Evolutionary conservation across 2,797 vertebrate species (phyloP), one percentile per base, ranked within the genome.

Genomic region (Cynodonichthys magdalenae): DNA sequence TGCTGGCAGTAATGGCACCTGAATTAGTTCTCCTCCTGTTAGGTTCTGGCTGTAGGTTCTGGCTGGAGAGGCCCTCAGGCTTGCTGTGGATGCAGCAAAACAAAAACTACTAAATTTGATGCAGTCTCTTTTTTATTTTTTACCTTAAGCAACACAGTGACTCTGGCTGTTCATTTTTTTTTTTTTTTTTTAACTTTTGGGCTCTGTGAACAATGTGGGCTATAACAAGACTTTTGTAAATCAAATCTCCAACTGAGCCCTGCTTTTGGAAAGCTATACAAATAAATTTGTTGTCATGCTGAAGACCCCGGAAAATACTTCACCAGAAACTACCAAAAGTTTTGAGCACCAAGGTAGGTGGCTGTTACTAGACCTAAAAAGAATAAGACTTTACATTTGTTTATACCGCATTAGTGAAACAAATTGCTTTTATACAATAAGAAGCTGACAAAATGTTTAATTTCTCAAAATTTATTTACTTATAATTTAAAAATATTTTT

Each of bases 281-380:
- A 34, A 11, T 4, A 12, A 45, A 15, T 18, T 19, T 46, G 12
- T 19, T 46, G 44, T 47, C 12, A 31, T 6, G 27, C 10, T 19
- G n/a, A 29, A 18, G n/a, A 47, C 17, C 20, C 41, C 17, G 15
- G 20, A 24, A 42, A n/a, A 27, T 34, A 27, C 2, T 8, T 19
- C 42, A 45, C n/a, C 5, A 10, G 42, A 46, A 58, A 28, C 42
- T n/a, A 18, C 55, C 12, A 19, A 3, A 6, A n/a, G n/a, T 29
- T 6, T 19, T 46, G 27, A 31, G 42, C 17, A 58, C 8, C 27
- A 46, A 58, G 55, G 55, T 58, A 58, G 42, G 42, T 10, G 19
- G 46, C 20, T 19, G 45, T 18, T 48, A 5, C 46, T 12, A 10
- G 24, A 57, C n/a, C 41, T 57, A 6, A 6, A 11, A 39, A 28